Base-by-base conservation (phyloP, 2,888 invertebrate species). In the Brachynemurus nebulosus region DNA sequence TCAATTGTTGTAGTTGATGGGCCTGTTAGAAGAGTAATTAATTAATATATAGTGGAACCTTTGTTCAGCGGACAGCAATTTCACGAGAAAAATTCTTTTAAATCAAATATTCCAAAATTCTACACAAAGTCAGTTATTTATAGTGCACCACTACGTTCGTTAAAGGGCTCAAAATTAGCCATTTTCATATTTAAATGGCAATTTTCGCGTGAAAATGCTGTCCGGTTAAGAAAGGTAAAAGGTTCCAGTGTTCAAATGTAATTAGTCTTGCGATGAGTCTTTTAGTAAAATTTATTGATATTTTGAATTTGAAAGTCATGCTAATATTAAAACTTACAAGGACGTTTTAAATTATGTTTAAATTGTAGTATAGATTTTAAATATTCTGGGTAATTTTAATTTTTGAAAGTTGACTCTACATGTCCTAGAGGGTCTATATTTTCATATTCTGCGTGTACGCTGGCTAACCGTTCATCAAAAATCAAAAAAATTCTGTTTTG, bases 1-100 rank as follows among this genome's bases (percentile, higher is more conserved):
- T 63, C 40, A 64, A 52, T 49, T 64, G 65, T 50, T 64, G 64
- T 51, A 64, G 52, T 44, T 55, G 54, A 38, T 54, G 55, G 7
- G 51, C 52, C 37, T 51, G 52, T 17, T 49, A 27, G 9, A 45
- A 16, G 20, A 17, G 17, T 36, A 36, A 36, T 19, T n/a, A 20
- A 18, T 12, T 7, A 7, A 19, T 19, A 37, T 16, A 30, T 2
- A 27, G 5, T n/a, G n/a, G n/a, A n/a, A n/a, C n/a, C n/a, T n/a
- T n/a, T n/a, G n/a, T n/a, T n/a, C n/a, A n/a, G n/a, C n/a, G n/a
- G n/a, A n/a, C n/a, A n/a, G n/a, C n/a, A n/a, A n/a, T n/a, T n/a
- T n/a, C n/a, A n/a, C n/a, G n/a, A n/a, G n/a, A n/a, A n/a, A n/a
- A n/a, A n/a, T n/a, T n/a, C n/a, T n/a, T n/a, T n/a, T 9, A 23